Evolutionary conservation across 2,113 vertebrate genomes (phyloP).

Genomic region (Siphamia tubifer): DNA sequence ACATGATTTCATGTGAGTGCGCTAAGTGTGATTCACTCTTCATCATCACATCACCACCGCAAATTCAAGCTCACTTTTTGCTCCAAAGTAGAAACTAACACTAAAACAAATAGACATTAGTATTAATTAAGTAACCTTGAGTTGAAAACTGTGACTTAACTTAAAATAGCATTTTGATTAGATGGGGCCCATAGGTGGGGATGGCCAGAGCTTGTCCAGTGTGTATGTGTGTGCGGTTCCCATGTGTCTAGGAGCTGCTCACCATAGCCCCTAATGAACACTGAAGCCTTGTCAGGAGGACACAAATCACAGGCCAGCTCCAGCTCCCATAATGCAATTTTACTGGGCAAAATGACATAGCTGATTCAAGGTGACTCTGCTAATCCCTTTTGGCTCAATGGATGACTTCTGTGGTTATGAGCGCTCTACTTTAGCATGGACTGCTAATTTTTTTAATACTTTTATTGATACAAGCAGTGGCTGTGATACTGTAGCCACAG

Average conservation of each 20-base stretch:
- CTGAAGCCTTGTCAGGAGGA: conserved; percentile 75
- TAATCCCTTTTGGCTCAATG: conserved; percentile 60
- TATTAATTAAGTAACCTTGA: no score
- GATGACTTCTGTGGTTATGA: conserved; percentile 46
- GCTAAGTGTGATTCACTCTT: conserved; percentile 19
- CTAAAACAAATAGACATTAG: background rate
- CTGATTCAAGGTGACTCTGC: conserved; percentile 75
- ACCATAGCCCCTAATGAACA: conserved; percentile 69
- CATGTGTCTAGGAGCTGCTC: conserved; percentile 59
- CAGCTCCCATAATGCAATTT: conserved; percentile 73
- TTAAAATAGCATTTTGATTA: no score
- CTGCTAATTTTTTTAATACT: conserved; percentile 27
- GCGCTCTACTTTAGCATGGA: conserved; percentile 18
- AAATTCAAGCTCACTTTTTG: background rate
- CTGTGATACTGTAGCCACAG: background rate
- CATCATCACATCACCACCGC: background rate
- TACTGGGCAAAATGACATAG: conserved; percentile 63
- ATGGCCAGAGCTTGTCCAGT: conserved; percentile 4
- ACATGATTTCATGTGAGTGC: conserved; percentile 28
- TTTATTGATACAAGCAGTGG: conserved; percentile 14
- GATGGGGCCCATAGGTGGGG: background rate
- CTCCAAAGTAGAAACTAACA: background rate
- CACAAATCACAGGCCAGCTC: conserved; percentile 71
- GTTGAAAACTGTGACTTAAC: background rate
- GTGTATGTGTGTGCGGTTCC: conserved; percentile 31